Conservation (phyloP, 2,113 vertebrate genomes). For the Chlorodrepanis virens region DNA sequence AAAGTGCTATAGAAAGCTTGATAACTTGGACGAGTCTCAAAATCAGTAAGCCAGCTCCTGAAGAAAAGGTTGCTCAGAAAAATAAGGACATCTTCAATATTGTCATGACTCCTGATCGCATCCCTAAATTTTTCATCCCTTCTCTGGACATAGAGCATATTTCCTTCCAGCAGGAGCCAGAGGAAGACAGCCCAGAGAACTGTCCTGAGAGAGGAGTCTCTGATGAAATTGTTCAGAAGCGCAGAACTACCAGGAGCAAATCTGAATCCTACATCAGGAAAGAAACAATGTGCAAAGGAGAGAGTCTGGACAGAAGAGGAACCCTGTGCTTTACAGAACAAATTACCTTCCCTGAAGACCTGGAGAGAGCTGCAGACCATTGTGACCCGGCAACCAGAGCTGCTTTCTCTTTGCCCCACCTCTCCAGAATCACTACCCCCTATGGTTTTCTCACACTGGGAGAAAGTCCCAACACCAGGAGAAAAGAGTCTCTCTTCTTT, state of each 20-base stretch:
- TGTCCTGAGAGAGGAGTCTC: not conserved
- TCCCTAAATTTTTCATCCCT: constrained; percentile 73
- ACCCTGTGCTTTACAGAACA: not conserved
- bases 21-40: constrained; percentile 44
- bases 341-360: not conserved
- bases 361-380: constrained; percentile 26
- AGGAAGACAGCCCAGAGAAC: not conserved
- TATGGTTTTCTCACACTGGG: constrained; percentile 65
- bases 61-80: constrained; percentile 19
- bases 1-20: constrained; percentile 39
- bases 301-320: not conserved
- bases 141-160: constrained; percentile 52
- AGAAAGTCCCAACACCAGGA: constrained; percentile 65
- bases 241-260: constrained; percentile 19
- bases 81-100: constrained; percentile 59
- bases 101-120: constrained; percentile 70
- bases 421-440: constrained; percentile 67
- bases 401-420: constrained; percentile 62
- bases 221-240: not conserved
- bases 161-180: not conserved
- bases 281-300: not conserved
- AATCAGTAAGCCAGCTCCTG: not conserved
- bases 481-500: constrained; percentile 74
- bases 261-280: constrained; percentile 26
- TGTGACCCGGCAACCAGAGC: constrained; percentile 58